phyloP scores from a whole-genome alignment of 2,797 vertebrate species.

The Coreius guichenoti region DNA sequence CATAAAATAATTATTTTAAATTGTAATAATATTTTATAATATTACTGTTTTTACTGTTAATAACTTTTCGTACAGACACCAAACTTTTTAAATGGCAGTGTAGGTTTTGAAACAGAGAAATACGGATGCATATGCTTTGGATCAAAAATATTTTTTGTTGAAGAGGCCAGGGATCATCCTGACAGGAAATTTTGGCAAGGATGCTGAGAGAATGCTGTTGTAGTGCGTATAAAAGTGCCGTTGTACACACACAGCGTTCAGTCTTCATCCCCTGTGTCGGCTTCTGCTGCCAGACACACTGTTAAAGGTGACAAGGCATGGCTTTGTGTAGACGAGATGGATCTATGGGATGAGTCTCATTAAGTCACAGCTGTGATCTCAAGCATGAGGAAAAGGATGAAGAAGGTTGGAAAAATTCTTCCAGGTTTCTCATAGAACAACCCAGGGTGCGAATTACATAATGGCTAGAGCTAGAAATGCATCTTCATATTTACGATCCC shows the following conservation, averaged over 20 bases:
- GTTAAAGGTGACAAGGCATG: conserved; percentile 60
- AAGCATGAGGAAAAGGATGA: conserved; percentile 39
- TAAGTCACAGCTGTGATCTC: conserved; percentile 58
- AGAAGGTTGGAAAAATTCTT: conserved; percentile 30
- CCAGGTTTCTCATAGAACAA: neutral
- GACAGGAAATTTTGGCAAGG: neutral
- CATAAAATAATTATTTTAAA: neutral
- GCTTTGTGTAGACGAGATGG: conserved; percentile 62
- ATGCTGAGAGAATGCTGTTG: neutral
- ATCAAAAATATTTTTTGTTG: neutral
- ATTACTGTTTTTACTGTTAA: neutral
- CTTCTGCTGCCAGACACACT: conserved; percentile 51
- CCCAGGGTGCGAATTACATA: neutral
- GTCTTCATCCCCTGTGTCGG: conserved; percentile 26
- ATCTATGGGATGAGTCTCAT: conserved; percentile 60
- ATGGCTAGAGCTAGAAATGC: neutral
- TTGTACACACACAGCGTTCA: neutral
- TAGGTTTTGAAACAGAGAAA: neutral
- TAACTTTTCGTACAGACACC: neutral
- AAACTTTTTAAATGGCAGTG: neutral
- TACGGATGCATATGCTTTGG: neutral
- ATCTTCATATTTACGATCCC: neutral
- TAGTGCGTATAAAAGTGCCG: neutral
- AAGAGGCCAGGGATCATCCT: neutral
- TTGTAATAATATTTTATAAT: neutral